Conservation (phyloP, 1,140 invertebrate species). For the Anthonomus grandis region DNA sequence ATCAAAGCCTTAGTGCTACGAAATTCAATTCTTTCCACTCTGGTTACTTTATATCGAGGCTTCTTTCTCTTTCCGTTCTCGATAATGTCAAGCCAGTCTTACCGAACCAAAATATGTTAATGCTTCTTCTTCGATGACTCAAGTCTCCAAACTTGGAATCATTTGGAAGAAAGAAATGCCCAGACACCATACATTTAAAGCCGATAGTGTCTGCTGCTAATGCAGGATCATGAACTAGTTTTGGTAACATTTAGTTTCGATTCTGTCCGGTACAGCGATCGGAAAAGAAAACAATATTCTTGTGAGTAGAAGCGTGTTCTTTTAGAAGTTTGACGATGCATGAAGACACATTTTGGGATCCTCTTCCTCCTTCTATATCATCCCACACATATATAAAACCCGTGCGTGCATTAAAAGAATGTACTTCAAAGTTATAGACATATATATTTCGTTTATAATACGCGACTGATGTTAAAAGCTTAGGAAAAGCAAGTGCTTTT, state of each 20-base stretch:
- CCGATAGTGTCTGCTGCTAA: too few species aligned
- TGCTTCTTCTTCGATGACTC: too few species aligned
- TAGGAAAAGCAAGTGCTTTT: constrained; percentile 20
- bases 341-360: constrained; percentile 19
- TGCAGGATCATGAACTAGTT: too few species aligned
- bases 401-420: constrained; percentile 9
- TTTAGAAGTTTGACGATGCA: constrained; percentile 16
- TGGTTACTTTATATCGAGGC: neutral
- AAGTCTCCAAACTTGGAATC: too few species aligned
- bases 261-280: too few species aligned
- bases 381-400: constrained; percentile 19
- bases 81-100: constrained; percentile 7
- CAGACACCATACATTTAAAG: too few species aligned
- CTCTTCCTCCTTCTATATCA: constrained; percentile 3
- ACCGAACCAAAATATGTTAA: constrained; percentile 1
- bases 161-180: too few species aligned
- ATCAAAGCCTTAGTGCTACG: neutral
- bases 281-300: too few species aligned
- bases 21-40: neutral
- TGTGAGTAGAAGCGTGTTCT: too few species aligned
- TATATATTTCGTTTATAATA: constrained; percentile 22
- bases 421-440: constrained; percentile 17
- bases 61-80: neutral
- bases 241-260: too few species aligned
- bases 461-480: constrained; percentile 10